These are phyloP conservation scores for Megaptera novaeangliae DNA, from an alignment of 2,113 vertebrate species.

Conservation along the genomic window DNA sequence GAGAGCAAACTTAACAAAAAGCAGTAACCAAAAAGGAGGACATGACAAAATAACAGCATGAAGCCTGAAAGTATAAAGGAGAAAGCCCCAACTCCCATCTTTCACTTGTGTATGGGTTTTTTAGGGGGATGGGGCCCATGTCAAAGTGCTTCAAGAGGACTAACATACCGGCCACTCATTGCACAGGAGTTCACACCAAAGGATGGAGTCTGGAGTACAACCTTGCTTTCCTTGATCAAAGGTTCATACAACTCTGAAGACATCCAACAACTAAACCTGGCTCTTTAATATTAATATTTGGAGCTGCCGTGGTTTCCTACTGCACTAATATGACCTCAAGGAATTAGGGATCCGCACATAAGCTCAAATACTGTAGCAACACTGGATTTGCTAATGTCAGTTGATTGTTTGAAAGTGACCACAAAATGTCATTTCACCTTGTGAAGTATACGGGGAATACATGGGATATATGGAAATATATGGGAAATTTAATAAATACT, in stretches of 20 bases:
- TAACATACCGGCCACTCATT: neutral
- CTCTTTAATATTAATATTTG: neutral
- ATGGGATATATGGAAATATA: neutral
- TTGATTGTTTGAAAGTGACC: neutral
- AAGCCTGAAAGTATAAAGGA: slow-evolving; percentile 2
- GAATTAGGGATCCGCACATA: neutral
- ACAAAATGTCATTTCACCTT: slow-evolving; percentile 23
- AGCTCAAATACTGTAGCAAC: neutral
- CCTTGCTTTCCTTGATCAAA: neutral
- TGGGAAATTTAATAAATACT: neutral
- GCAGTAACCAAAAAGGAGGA: neutral
- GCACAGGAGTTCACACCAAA: neutral
- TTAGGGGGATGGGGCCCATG: neutral
- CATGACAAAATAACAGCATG: neutral
- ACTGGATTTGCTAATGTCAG: neutral
- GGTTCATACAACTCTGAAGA: neutral
- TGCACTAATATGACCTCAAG: neutral
- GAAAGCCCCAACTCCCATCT: neutral
- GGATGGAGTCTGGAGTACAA: neutral
- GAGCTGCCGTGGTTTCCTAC: neutral
- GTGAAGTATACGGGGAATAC: neutral
- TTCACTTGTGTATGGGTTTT: neutral
- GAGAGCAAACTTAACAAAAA: neutral
- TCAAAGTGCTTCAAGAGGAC: neutral
- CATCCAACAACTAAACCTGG: neutral